These are phyloP conservation scores for Caenorhabditis sinica DNA, from an alignment of 2,888 invertebrate species.

Conservation along the genomic window DNA sequence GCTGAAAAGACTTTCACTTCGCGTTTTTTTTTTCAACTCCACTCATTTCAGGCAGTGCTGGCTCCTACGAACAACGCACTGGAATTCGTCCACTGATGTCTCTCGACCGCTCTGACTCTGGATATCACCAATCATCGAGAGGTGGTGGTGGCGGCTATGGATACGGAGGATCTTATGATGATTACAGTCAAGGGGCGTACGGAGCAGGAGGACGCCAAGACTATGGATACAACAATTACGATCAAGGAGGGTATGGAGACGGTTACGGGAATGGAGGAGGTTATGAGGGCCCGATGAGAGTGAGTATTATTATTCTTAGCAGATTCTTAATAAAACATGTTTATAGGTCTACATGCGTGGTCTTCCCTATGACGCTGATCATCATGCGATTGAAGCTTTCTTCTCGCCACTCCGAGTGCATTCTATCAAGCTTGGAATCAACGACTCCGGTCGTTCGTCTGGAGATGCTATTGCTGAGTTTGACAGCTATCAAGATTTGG, in stretches of 20 bases:
- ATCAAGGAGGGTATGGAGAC: constrained; percentile 27
- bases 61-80: constrained; percentile 35
- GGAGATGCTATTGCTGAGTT: constrained; percentile 81
- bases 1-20: too few species aligned
- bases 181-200: constrained; percentile 31
- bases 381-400: constrained; percentile 75
- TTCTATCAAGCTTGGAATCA: constrained; percentile 74
- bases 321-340: background rate
- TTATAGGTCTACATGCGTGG: constrained; percentile 78
- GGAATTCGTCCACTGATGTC: constrained; percentile 59
- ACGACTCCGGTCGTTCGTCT: constrained; percentile 76
- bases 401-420: constrained; percentile 76
- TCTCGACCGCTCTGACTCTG: constrained; percentile 26
- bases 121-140: constrained; percentile 6
- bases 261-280: constrained; percentile 32
- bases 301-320: constrained; percentile 10
- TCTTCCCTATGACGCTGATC: constrained; percentile 78
- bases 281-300: constrained; percentile 34
- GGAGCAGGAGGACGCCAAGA: constrained; percentile 15
- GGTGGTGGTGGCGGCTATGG: constrained; percentile 19
- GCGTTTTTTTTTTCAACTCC: too few species aligned
- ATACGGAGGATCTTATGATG: constrained; percentile 5
- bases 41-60: constrained; percentile 4
- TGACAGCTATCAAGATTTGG: constrained; percentile 70
- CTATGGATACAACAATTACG: constrained; percentile 30